Evolutionary conservation across 2,797 vertebrate species (phyloP), one percentile per base, ranked within the genome.

Genomic region (Labroides dimidiatus): DNA sequence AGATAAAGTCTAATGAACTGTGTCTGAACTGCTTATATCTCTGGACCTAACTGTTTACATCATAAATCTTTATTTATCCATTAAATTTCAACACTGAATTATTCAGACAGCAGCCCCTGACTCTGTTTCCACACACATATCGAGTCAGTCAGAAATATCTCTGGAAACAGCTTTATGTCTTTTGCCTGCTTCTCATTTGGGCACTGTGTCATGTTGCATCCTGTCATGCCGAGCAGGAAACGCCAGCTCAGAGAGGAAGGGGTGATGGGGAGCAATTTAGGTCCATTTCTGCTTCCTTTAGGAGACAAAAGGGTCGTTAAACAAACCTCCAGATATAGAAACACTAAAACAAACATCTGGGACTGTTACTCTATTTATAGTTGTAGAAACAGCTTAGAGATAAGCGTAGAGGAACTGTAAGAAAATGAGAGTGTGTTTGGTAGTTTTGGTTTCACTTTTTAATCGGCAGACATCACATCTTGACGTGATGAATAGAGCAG

Each of bases 151-250:
- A 4, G 17, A 48, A 13, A 13, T 36, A 2, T 48, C 2, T 21
- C 11, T 51, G 17, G 64, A 56, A 56, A 27, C 7, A 15, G 6
- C 43, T 47, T 42, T 0, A 36, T 11, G 2, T 23, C 2, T 13
- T 49, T 33, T n/a, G 9, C 56, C 14, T 6, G n/a, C 13, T 23
- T 48, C 23, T 57, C 39, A 16, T 9, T 4, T 30, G 0, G 12
- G 2, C 15, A 7, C 30, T 7, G 7, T 13, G 54, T 63, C n/a
- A 51, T 3, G 0, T 0, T 20, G 23, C 37, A 53, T 59, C 61
- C 64, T 73, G 69, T 55, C 43, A 56, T 3, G 4, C 19, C 1
- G 7, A 14, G 3, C 59, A 72, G 69, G 61, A 77, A 77, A 72
- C 37, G 0, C 5, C 43, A 23, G 1, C 8, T 2, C 23, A 20